Percentiles rank a stretch among this genome's conserved stretches.
Conservation (phyloP, 2,888 invertebrate species). For the Eristalinus sepulchralis region DNA sequence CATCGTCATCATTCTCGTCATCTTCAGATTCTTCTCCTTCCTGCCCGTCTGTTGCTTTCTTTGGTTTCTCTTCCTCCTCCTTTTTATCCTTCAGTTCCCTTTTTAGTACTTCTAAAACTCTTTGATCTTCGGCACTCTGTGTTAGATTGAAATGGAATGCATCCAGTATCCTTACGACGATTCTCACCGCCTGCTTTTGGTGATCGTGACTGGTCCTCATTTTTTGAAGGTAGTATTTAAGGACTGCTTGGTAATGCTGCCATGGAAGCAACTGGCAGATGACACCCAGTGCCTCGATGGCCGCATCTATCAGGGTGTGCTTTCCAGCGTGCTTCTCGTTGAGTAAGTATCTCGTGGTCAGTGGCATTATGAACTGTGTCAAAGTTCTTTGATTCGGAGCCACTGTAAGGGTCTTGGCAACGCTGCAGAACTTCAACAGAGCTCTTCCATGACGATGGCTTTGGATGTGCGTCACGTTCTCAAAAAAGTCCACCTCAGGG, state of each 20-base stretch:
- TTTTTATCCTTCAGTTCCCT: slow-evolving; percentile 74
- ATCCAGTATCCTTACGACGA: slow-evolving; percentile 90
- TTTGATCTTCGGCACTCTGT: slow-evolving; percentile 81
- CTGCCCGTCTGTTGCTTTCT: slow-evolving; percentile 74
- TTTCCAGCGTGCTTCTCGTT: slow-evolving; percentile 89
- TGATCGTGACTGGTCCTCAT: slow-evolving; percentile 87
- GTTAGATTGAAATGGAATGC: slow-evolving; percentile 95
- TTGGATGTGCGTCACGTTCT: slow-evolving; percentile 94
- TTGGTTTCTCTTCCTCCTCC: slow-evolving; percentile 65
- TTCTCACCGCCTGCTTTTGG: slow-evolving; percentile 91
- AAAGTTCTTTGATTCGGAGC: slow-evolving; percentile 87
- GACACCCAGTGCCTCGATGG: slow-evolving; percentile 90
- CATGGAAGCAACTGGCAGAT: slow-evolving; percentile 91
- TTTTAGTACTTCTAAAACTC: slow-evolving; percentile 73
- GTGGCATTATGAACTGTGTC: slow-evolving; percentile 92
- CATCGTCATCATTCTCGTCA: slow-evolving; percentile 78
- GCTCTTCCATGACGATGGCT: slow-evolving; percentile 92
- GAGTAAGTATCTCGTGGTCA: slow-evolving; percentile 90
- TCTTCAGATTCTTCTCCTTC: slow-evolving; percentile 75
- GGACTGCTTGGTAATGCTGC: slow-evolving; percentile 92
- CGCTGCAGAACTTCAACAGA: slow-evolving; percentile 87
- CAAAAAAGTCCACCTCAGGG: slow-evolving; percentile 95
- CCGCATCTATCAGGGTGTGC: slow-evolving; percentile 91
- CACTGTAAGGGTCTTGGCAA: slow-evolving; percentile 84
- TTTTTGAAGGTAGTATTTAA: slow-evolving; percentile 90